Evolutionary conservation across 2,888 invertebrate genomes (phyloP).

Genomic region (Leucozona laternaria): DNA sequence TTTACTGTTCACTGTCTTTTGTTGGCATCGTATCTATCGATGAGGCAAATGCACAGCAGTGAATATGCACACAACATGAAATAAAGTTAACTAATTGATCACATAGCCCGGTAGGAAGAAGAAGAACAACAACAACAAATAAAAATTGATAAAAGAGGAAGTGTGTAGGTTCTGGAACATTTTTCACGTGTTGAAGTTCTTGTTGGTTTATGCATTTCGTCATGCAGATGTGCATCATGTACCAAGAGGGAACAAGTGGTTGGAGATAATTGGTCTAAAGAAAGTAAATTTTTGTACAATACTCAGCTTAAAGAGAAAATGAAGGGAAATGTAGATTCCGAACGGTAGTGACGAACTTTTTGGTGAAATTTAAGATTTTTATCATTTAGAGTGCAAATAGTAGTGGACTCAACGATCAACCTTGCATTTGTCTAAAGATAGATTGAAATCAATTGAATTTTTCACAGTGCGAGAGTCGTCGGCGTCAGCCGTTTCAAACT

Average conservation of each 20-base stretch:
- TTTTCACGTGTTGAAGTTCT: constrained; percentile 1
- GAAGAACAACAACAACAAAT: not conserved
- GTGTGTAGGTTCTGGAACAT: not conserved
- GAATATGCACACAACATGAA: constrained; percentile 58
- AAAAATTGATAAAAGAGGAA: not conserved
- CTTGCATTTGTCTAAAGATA: no score
- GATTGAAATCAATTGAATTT: no score
- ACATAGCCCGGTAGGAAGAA: constrained; percentile 1
- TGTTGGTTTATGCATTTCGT: not conserved
- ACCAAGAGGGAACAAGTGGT: not conserved
- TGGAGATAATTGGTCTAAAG: constrained; percentile 56
- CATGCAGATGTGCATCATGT: not conserved
- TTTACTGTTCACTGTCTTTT: not conserved
- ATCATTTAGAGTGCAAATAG: no score
- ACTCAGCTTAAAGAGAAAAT: not conserved
- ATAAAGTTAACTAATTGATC: constrained; percentile 72
- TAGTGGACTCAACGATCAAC: no score
- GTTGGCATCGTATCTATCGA: constrained; percentile 42
- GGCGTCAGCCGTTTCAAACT: no score
- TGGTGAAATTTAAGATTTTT: no score
- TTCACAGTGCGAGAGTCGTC: no score
- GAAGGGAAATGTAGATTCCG: no score
- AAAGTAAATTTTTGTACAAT: constrained; percentile 24
- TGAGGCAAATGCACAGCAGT: constrained; percentile 55
- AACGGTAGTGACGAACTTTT: no score